Base-by-base conservation (phyloP, 2,888 invertebrate genomes). In the Oegoconia quadripuncta region DNA sequence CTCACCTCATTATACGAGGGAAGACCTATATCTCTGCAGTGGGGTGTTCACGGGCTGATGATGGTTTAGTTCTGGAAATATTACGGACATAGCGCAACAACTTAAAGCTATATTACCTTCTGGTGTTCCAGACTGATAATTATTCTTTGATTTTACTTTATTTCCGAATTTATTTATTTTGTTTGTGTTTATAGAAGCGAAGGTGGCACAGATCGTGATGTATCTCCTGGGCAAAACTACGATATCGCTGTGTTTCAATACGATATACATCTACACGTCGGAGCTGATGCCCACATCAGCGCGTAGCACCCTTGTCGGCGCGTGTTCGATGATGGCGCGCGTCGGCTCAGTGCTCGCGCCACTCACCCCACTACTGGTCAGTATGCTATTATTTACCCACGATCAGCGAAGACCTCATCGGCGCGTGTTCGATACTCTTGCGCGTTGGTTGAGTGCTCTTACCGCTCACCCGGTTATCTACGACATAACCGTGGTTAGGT, bases 271-370 rank as follows among this genome's bases (percentile, higher is more conserved):
- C 46, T 89, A 90, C 60, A 91, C 91, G 1, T 83, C 90, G 34
- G 91, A 92, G 77, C 78, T 91, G 67, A 91, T 91, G 64, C 91
- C 91, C 1, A 92, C 91, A 11, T 69, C 73, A 18, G 71, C 89
- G 37, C 74, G 91, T 22, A 90, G 91, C 55, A 81, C 88, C 5
- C 67, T 90, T 42, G 79, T 91, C 69, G 88, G 88, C 4, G 60
- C 76, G 23, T 91, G 91, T 65, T 91, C 91, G 18, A 91, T 90
- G 79, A 72, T 90, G 37, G 91, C 91, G 13, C 77, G 91, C 28
- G 62, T 90, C 37, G 91, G 91, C n/a, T 86, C 90, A 7, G 89
- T 91, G 66, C 53, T 88, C 22, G 89, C 91, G 20, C 91, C 91
- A n/a, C 90, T 90, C 67, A 90, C 90, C 39, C 91, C 91, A 20